A percentile compares a stretch with the other conserved stretches of the same genome.
These are phyloP conservation scores for Hemicentrotus pulcherrimus DNA, from an alignment of 35 echinoderm and acorn worm genomes.

Conservation along the genomic window DNA sequence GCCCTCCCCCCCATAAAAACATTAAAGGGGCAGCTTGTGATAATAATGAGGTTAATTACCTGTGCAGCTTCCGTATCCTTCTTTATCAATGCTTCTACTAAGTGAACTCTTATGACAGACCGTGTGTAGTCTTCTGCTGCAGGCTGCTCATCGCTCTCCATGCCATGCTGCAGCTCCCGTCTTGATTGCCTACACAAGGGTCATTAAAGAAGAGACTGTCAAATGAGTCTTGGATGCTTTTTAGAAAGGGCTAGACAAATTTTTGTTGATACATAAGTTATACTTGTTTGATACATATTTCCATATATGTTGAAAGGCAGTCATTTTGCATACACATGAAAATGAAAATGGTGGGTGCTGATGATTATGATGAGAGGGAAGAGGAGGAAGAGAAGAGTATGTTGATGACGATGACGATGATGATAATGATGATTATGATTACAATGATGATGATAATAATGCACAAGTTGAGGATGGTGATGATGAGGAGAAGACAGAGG, in stretches of 20 bases:
- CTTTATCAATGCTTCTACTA: neutral
- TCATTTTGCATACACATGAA: neutral
- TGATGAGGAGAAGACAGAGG: no score
- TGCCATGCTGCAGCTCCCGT: neutral
- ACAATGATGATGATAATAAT: no score
- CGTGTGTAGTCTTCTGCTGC: neutral
- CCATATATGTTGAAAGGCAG: neutral
- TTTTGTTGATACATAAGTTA: neutral
- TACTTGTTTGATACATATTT: neutral
- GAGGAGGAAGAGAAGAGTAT: no score
- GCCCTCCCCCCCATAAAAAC: no score
- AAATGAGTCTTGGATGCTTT: neutral
- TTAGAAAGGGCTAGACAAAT: neutral
- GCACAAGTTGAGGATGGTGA: no score
- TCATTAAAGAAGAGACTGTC: neutral
- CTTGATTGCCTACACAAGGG: neutral
- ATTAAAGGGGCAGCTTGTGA: neutral
- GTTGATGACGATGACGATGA: no score
- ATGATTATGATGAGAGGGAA: no score
- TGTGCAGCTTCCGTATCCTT: conserved; percentile 16
- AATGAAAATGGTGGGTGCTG: neutral
- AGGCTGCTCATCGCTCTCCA: neutral
- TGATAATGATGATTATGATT: no score
- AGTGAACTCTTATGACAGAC: neutral
- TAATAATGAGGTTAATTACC: neutral